phyloP scores from a whole-genome alignment of 1,140 invertebrate species.

The Proctacanthus coquilletti region DNA sequence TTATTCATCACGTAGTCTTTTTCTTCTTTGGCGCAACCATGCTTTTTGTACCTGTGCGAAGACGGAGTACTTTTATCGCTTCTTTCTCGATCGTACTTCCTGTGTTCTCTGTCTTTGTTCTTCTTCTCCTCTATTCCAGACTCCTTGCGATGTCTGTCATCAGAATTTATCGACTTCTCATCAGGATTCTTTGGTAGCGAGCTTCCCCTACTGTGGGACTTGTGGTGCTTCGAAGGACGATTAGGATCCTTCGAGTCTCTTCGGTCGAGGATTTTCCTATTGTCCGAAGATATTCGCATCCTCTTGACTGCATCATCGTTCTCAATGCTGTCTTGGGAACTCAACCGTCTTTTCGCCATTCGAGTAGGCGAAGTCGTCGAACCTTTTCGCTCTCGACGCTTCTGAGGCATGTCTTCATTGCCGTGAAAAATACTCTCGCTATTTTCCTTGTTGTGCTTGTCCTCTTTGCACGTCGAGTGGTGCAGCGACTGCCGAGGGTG shows the following conservation, averaged over 20 bases:
- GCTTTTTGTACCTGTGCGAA: neutral
- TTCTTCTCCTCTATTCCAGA: slow-evolving; percentile 3
- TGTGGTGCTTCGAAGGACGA: slow-evolving; percentile 1
- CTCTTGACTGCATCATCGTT: slow-evolving; percentile 53
- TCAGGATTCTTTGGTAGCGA: neutral
- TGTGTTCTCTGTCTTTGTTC: neutral
- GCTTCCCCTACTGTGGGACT: neutral
- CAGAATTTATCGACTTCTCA: neutral
- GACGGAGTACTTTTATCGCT: slow-evolving; percentile 1
- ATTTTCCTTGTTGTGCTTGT: slow-evolving; percentile 27
- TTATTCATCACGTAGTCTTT: no score
- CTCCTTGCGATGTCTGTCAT: slow-evolving; percentile 3
- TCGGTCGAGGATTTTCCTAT: slow-evolving; percentile 38
- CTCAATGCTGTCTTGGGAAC: slow-evolving; percentile 55
- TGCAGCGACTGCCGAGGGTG: neutral
- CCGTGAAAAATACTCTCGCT: slow-evolving; percentile 5
- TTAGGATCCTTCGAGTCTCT: slow-evolving; percentile 54
- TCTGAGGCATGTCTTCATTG: neutral
- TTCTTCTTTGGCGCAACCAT: no score
- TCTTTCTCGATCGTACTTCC: neutral
- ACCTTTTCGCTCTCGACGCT: neutral
- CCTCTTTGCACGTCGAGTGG: slow-evolving; percentile 10
- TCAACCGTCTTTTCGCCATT: slow-evolving; percentile 53
- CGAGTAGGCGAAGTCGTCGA: slow-evolving; percentile 43
- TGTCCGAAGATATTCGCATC: slow-evolving; percentile 43